Conservation (phyloP, 2,113 vertebrate species). For the Brevimyrus niger region DNA sequence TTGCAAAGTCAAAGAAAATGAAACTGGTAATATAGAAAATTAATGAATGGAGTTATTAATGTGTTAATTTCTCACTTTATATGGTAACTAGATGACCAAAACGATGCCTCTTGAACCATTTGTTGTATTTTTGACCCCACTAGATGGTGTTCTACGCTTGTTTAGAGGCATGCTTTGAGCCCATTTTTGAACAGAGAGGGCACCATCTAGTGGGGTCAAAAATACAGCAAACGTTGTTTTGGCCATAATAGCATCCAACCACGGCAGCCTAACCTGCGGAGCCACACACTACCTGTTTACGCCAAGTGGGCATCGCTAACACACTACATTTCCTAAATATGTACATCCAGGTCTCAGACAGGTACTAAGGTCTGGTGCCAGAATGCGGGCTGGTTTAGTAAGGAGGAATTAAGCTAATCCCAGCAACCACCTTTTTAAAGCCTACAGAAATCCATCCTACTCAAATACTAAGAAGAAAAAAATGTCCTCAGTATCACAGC, state of each 20-base stretch:
- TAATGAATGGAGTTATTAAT: not conserved
- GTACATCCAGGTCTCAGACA: not conserved
- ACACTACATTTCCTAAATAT: not conserved
- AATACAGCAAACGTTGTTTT: not conserved
- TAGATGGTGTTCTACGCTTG: not conserved
- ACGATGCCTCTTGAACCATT: not conserved
- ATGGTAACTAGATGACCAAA: not conserved
- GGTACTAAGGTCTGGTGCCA: not conserved
- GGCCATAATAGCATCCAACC: not conserved
- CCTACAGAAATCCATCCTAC: no score
- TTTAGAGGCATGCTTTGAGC: not conserved
- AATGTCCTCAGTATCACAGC: not conserved
- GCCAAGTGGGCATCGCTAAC: not conserved
- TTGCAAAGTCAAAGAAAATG: not conserved
- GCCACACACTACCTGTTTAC: not conserved
- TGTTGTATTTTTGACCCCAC: not conserved
- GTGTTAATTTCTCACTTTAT: not conserved
- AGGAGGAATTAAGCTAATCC: no score
- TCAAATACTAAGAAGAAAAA: no score
- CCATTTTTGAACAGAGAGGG: no score
- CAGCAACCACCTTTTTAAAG: no score
- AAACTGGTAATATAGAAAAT: not conserved
- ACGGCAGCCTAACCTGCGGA: not conserved
- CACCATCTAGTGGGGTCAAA: not conserved
- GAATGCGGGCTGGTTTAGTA: not conserved